Evolutionary conservation across 2,888 invertebrate genomes (phyloP).

Genomic region (Nephrotoma appendiculata): DNA sequence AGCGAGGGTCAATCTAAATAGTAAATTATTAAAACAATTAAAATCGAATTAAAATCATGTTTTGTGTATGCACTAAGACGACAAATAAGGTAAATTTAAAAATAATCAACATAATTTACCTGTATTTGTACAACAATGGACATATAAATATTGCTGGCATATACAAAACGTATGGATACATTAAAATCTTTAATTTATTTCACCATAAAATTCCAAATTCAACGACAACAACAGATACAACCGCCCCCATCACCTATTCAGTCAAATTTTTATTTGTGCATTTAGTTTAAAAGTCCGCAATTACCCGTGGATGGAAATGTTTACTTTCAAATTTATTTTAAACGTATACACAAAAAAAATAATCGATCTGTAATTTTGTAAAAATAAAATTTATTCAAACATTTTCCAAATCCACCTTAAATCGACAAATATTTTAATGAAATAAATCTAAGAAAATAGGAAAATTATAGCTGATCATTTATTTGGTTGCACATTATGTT

Average conservation of each 20-base stretch:
- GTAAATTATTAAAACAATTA: neutral
- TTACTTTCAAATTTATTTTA: neutral
- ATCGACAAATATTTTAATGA: neutral
- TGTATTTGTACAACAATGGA: neutral
- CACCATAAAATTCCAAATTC: neutral
- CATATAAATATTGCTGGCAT: neutral
- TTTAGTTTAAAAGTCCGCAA: neutral
- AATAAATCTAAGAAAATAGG: neutral
- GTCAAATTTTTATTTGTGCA: neutral
- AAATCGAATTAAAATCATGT: neutral
- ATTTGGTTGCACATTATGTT: neutral
- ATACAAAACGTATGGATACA: neutral
- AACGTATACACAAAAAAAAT: neutral
- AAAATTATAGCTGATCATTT: neutral
- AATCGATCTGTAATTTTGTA: neutral
- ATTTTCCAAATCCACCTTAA: neutral
- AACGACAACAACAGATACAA: neutral
- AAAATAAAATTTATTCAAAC: neutral
- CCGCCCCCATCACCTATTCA: neutral
- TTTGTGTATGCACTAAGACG: neutral
- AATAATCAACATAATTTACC: neutral
- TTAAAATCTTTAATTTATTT: neutral
- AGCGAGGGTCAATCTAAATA: neutral
- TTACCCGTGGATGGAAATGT: neutral
- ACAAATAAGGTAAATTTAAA: neutral